These are phyloP conservation scores for Sitophilus oryzae DNA, from an alignment of 1,140 invertebrate species.

Conservation along the genomic window DNA sequence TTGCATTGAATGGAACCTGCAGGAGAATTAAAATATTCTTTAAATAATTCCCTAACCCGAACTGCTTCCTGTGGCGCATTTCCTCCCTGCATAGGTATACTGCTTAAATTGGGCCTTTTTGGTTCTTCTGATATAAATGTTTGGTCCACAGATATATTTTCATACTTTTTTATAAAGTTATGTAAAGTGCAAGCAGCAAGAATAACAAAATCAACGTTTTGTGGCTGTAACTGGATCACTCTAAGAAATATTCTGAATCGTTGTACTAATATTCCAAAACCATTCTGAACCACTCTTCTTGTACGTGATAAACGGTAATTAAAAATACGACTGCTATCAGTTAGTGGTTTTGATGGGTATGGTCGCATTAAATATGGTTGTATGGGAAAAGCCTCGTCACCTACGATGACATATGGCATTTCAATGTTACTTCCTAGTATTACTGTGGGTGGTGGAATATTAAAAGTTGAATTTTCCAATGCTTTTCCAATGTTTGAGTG, in stretches of 20 bases:
- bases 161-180: too few species aligned
- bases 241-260: background rate
- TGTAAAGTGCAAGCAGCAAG: too few species aligned
- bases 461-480: background rate
- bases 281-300: too few species aligned
- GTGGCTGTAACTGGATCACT: background rate
- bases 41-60: too few species aligned
- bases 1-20: too few species aligned
- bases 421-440: background rate
- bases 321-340: background rate
- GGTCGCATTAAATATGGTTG: constrained; percentile 23
- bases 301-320: background rate
- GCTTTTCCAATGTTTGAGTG: constrained; percentile 10
- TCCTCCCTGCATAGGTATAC: too few species aligned
- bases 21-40: too few species aligned
- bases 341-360: background rate
- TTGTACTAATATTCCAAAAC: background rate
- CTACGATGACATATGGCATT: constrained; percentile 32
- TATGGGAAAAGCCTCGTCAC: constrained; percentile 36
- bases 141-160: too few species aligned
- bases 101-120: too few species aligned
- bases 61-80: too few species aligned
- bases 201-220: constrained; percentile 4
- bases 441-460: background rate
- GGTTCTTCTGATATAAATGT: too few species aligned